These are phyloP conservation scores for Archegozetes longisetosus DNA, from an alignment of 1,140 invertebrate genomes.

Conservation along the genomic window DNA sequence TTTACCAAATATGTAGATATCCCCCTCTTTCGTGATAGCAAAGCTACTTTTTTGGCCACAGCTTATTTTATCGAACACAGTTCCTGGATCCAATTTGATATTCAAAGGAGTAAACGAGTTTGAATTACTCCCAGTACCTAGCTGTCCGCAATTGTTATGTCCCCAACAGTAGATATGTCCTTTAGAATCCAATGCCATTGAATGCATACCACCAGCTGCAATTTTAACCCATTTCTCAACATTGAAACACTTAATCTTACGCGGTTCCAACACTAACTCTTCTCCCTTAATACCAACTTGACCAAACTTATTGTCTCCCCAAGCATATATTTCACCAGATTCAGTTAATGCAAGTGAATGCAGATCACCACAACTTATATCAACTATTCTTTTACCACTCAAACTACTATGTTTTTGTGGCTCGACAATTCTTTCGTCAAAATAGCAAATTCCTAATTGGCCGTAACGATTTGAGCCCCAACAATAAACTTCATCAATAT, in stretches of 20 bases:
- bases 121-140: too few relatives aligned
- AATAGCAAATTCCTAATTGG: conserved; percentile 59
- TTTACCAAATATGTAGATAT: too few relatives aligned
- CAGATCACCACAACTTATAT: conserved; percentile 60
- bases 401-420: conserved; percentile 50
- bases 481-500: conserved; percentile 59
- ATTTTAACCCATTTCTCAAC: background rate
- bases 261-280: background rate
- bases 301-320: conserved; percentile 76
- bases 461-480: conserved; percentile 77
- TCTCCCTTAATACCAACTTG: conserved; percentile 49
- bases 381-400: conserved; percentile 56
- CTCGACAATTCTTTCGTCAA: conserved; percentile 26
- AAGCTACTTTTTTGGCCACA: too few relatives aligned
- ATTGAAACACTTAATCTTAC: background rate
- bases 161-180: background rate
- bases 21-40: too few relatives aligned
- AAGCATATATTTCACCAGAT: conserved; percentile 71
- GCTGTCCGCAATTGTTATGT: too few relatives aligned
- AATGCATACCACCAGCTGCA: background rate
- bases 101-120: too few relatives aligned
- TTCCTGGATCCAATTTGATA: too few relatives aligned
- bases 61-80: too few relatives aligned
- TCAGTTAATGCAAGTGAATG: conserved; percentile 30
- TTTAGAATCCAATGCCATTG: background rate